Evolutionary conservation across 2,113 vertebrate species (phyloP), one percentile per base, ranked within the genome.

Genomic region (Silurus asotus): DNA sequence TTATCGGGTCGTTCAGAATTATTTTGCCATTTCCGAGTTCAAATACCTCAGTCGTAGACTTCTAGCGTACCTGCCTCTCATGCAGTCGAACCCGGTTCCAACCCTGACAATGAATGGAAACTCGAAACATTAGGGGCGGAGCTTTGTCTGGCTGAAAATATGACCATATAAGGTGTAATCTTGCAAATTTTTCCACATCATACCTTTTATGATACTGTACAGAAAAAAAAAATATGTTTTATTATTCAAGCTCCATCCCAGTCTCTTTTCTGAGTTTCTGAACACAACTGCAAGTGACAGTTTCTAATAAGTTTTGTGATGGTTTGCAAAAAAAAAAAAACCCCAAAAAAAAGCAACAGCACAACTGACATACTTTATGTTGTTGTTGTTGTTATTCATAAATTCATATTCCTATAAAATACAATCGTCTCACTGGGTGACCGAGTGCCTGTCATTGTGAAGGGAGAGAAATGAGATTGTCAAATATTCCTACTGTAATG

Each of bases 401-500:
- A 77, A 53, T 55, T 55, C 23, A 25, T 25, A 55, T 77, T 25
- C 25, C 74, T 11, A 13, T 55, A 14, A 25, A 77, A 77, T 77
- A 77, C 55, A 55, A 77, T n/a, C 48, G 10, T 11, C 20, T 75
- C 48, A 6, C 72, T 28, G 23, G 51, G 49, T 17, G 74, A 55
- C 11, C 74, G 37, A 55, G 23, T 17, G 74, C 20, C 74, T 77
- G 74, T 77, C 74, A 77, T 4, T 15, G 74, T 77, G 74, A 56
- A 55, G 51, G 74, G n/a, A 77, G 51, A 77, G 49, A 77, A 55
- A 77, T 77, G 49, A 77, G 13, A 25, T 53, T 77, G 74, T 25
- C 74, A 76, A 25, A 55, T 20, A 76, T 76, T 77, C 51, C 23
- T 15, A n/a, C n/a, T 77, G 74, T 77, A 77, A 77, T 77, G 55